Percentiles rank a stretch among this genome's conserved stretches.
Conservation (phyloP, 2,113 vertebrate species). For the Xenus cinereus region DNA sequence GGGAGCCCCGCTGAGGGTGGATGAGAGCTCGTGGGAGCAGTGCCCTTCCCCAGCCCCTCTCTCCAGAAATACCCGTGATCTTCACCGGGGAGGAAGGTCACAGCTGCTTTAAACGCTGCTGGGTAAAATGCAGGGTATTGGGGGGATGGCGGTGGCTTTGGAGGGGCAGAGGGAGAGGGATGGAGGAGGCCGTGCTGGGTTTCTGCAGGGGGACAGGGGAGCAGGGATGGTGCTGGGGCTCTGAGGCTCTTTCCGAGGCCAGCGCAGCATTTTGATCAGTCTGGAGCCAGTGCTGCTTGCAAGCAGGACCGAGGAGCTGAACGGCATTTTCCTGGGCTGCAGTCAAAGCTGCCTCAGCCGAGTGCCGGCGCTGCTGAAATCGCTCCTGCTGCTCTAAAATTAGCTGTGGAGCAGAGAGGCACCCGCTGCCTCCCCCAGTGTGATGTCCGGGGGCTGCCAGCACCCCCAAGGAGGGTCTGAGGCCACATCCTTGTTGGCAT, state of each 20-base stretch:
- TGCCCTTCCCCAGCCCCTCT: neutral
- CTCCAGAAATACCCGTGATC: neutral
- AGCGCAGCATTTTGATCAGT: neutral
- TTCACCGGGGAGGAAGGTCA: neutral
- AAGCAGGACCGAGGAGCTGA: neutral
- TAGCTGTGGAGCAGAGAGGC: neutral
- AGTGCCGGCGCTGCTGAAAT: neutral
- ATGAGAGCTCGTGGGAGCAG: neutral
- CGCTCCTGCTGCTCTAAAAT: neutral
- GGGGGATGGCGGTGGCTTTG: neutral
- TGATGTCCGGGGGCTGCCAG: neutral
- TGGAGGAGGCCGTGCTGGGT: neutral
- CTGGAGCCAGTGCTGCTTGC: neutral
- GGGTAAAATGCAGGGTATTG: neutral
- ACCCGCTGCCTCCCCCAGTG: accelerated
- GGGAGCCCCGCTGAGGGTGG: neutral
- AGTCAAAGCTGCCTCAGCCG: neutral
- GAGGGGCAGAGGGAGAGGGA: neutral
- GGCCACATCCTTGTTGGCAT: accelerated
- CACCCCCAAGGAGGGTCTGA: neutral
- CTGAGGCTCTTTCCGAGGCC: neutral
- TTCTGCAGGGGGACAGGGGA: neutral
- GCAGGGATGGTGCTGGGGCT: neutral
- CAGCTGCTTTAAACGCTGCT: neutral
- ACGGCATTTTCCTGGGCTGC: neutral